Percentiles rank a stretch among this genome's conserved stretches.
phyloP scores from a whole-genome alignment of 2,888 invertebrate genomes.

The Cerastis rubricosa region DNA sequence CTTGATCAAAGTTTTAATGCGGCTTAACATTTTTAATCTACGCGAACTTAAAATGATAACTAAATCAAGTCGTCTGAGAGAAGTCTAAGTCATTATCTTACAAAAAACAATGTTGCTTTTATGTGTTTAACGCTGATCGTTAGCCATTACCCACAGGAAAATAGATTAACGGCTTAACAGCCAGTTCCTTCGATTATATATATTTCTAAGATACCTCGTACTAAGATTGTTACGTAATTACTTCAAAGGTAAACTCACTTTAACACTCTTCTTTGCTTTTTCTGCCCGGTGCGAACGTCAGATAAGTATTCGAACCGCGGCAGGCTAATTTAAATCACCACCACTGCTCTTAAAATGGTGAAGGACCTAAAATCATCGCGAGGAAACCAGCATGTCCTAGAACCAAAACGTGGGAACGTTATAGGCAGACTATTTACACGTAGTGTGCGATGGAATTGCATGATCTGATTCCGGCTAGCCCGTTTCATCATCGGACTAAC shows the following conservation, averaged over 20 bases:
- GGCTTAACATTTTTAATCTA: not conserved
- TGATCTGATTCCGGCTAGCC: no score
- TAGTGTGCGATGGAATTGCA: no score
- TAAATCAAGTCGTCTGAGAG: no score
- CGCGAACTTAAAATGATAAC: not conserved
- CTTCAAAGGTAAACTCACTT: not conserved
- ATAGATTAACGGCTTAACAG: constrained; percentile 14
- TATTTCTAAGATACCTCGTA: not conserved
- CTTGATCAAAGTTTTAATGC: not conserved
- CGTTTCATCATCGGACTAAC: no score
- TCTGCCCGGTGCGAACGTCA: not conserved
- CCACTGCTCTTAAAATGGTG: not conserved
- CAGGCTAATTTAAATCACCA: not conserved
- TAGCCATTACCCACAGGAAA: constrained; percentile 9
- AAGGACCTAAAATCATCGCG: not conserved
- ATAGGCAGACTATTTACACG: not conserved
- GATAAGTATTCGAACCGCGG: not conserved
- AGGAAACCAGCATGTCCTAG: not conserved
- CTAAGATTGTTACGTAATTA: not conserved
- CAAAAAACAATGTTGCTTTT: not conserved
- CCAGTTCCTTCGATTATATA: not conserved
- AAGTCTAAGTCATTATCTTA: not conserved
- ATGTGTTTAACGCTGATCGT: not conserved
- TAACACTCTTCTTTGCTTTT: not conserved
- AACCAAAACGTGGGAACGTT: not conserved